Evolutionary conservation across 53 echinoderm and acorn worm species (phyloP).

Genomic region (Stichopus horrens): DNA sequence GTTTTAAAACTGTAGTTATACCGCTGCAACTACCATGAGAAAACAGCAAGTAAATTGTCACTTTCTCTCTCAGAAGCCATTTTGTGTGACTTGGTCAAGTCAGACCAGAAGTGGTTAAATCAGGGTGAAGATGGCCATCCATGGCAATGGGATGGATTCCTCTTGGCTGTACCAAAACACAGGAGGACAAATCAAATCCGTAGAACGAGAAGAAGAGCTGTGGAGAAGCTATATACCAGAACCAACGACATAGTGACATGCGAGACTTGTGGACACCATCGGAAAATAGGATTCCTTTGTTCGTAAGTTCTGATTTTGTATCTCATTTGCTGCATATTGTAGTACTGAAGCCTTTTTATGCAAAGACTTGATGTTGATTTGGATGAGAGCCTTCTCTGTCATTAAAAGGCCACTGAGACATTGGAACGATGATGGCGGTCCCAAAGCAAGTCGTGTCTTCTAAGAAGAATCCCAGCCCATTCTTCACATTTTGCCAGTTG

Average conservation of each 20-base stretch:
- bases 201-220: constrained; percentile 68
- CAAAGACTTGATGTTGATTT: no score
- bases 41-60: background rate
- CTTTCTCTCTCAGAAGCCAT: background rate
- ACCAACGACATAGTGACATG: constrained; percentile 56
- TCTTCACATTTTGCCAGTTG: no score
- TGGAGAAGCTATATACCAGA: constrained; percentile 38
- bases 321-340: no score
- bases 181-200: constrained; percentile 77
- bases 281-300: constrained; percentile 72
- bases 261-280: constrained; percentile 74
- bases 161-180: constrained; percentile 92
- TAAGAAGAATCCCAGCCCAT: no score
- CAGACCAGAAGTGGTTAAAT: background rate
- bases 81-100: background rate
- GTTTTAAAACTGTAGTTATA: no score
- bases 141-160: constrained; percentile 66
- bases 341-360: no score
- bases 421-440: no score
- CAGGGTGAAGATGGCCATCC: background rate
- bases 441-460: no score
- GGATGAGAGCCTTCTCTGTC: no score
- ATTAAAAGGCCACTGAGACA: no score
- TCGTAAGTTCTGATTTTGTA: constrained; percentile 58
- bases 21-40: no score